Evolutionary conservation across 2,113 vertebrate species (phyloP).

Genomic region (Salvelinus fontinalis): DNA sequence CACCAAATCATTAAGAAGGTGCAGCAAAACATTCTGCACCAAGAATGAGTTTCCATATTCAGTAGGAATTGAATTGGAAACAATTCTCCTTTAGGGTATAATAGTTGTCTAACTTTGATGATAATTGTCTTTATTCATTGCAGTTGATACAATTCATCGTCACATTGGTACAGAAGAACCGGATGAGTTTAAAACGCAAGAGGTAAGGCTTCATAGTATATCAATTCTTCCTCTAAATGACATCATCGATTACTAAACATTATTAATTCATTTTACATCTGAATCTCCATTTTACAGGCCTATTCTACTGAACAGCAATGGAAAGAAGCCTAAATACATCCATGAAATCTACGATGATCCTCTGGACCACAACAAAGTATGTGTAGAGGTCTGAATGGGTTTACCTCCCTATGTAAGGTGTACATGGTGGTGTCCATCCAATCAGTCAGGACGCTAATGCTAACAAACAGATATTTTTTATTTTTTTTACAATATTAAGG

Average conservation of each 20-base stretch:
- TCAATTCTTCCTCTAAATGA: neutral
- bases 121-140: conserved; percentile 27
- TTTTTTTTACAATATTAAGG: no score
- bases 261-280: neutral
- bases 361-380: conserved; percentile 32
- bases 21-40: neutral
- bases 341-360: conserved; percentile 89
- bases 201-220: conserved; percentile 69
- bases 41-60: no score
- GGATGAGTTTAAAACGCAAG: conserved; percentile 92
- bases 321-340: conserved; percentile 88
- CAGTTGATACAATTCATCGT: conserved; percentile 97
- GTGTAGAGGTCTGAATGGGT: neutral
- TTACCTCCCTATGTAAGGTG: no score
- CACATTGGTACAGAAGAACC: conserved; percentile 93
- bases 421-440: no score
- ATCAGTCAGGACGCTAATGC: no score
- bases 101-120: no score
- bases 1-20: conserved; percentile 96
- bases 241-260: no score
- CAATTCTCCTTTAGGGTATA: neutral
- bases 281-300: conserved; percentile 72
- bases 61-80: no score
- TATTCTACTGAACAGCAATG: conserved; percentile 87
- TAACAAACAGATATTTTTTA: no score